These are phyloP conservation scores for Drosophila lutescens DNA, from an alignment of 2,888 invertebrate genomes.

Conservation along the genomic window DNA sequence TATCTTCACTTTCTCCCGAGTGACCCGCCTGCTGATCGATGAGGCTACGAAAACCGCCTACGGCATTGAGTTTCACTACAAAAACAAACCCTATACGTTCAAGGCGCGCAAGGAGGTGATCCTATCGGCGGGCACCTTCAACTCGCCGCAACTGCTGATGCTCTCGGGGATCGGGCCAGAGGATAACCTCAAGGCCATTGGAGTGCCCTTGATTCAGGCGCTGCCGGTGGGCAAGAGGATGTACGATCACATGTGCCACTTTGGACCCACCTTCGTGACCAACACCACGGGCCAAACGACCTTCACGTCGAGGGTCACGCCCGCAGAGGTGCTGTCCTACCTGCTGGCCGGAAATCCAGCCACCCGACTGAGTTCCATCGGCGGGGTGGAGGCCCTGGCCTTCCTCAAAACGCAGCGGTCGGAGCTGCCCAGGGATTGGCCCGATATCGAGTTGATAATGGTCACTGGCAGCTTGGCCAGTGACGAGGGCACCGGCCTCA, in stretches of 20 bases:
- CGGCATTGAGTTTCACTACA: slow-evolving; percentile 88
- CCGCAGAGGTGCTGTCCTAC: slow-evolving; percentile 85
- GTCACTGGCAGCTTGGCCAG: slow-evolving; percentile 88
- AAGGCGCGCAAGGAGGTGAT: slow-evolving; percentile 92
- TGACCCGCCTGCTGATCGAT: slow-evolving; percentile 88
- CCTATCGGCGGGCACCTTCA: slow-evolving; percentile 94
- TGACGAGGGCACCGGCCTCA: slow-evolving; percentile 86
- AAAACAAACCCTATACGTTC: slow-evolving; percentile 82
- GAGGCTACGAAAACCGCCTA: slow-evolving; percentile 87
- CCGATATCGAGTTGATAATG: slow-evolving; percentile 88
- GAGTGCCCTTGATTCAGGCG: slow-evolving; percentile 87
- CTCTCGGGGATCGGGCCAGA: slow-evolving; percentile 89
- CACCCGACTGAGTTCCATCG: slow-evolving; percentile 85
- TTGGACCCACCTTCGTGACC: slow-evolving; percentile 82
- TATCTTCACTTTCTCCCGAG: slow-evolving; percentile 87
- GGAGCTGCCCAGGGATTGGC: slow-evolving; percentile 86
- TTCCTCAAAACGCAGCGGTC: slow-evolving; percentile 87
- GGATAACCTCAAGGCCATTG: slow-evolving; percentile 85
- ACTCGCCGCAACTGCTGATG: slow-evolving; percentile 95
- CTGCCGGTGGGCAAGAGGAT: slow-evolving; percentile 89
- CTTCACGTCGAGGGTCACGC: slow-evolving; percentile 39
- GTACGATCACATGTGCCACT: slow-evolving; percentile 86
- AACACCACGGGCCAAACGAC: slow-evolving; percentile 80
- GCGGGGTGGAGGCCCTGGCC: slow-evolving; percentile 88
- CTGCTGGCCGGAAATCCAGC: slow-evolving; percentile 77